These are phyloP conservation scores for Microcebus murinus DNA, from an alignment of 2,113 vertebrate species.

Conservation along the genomic window DNA sequence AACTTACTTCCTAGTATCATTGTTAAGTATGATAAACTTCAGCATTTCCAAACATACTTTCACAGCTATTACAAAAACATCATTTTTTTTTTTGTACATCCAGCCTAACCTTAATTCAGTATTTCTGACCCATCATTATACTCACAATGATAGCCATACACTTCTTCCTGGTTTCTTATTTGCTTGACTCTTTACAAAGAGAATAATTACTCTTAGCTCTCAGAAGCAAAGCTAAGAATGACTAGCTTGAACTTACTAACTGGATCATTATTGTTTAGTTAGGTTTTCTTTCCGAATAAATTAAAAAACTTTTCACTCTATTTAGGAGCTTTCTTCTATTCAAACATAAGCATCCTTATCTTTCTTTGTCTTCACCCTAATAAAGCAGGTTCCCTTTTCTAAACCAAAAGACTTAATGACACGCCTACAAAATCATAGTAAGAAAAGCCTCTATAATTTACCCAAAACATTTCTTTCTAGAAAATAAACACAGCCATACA, in stretches of 20 bases:
- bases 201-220: constrained; percentile 78
- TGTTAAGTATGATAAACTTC: neutral
- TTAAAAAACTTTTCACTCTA: constrained; percentile 70
- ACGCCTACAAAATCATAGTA: constrained; percentile 52
- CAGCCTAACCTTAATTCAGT: neutral
- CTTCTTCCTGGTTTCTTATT: constrained; percentile 58
- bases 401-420: constrained; percentile 37
- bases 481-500: constrained; percentile 21
- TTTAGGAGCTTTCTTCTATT: constrained; percentile 72
- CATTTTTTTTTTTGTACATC: neutral
- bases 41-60: constrained; percentile 15
- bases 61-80: neutral
- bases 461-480: neutral
- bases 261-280: constrained; percentile 76
- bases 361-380: constrained; percentile 61
- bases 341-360: constrained; percentile 56
- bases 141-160: neutral
- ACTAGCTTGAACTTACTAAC: constrained; percentile 82
- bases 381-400: constrained; percentile 66
- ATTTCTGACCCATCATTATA: constrained; percentile 60
- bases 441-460: constrained; percentile 58
- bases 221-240: constrained; percentile 77
- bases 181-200: constrained; percentile 73
- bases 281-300: constrained; percentile 59
- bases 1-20: neutral